Evolutionary conservation across 2,797 vertebrate genomes (phyloP).

Genomic region (Neosilurus hyrtlii): DNA sequence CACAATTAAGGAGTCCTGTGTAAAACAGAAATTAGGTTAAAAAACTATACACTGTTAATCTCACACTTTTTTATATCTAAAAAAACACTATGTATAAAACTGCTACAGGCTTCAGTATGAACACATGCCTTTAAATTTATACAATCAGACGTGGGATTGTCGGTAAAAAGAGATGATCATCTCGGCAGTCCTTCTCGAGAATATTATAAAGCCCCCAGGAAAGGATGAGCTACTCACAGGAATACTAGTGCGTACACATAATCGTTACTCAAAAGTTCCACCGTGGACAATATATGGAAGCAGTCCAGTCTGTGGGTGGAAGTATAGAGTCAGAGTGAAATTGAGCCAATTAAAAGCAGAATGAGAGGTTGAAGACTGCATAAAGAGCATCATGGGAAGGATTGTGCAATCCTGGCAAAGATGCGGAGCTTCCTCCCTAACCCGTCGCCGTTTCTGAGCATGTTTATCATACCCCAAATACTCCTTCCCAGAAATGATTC

Average conservation of each 20-base stretch:
- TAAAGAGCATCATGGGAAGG: conserved; percentile 36
- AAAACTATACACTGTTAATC: background rate
- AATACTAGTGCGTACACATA: background rate
- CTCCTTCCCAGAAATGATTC: conserved; percentile 16
- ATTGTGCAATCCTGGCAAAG: conserved; percentile 15
- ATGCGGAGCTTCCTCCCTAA: conserved; percentile 1
- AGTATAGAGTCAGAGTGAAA: background rate
- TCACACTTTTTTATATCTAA: too few species aligned
- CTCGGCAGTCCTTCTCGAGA: background rate
- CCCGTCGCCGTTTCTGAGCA: background rate
- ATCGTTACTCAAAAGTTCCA: background rate
- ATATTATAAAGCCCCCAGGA: background rate
- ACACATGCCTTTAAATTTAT: background rate
- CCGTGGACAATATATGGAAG: background rate
- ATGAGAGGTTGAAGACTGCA: background rate
- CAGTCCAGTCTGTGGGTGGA: conserved; percentile 30
- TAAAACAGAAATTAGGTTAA: background rate
- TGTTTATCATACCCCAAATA: conserved; percentile 1
- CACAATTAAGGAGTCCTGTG: conserved; percentile 89
- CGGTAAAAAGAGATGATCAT: background rate
- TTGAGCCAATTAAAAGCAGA: conserved; percentile 10
- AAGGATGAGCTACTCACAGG: background rate
- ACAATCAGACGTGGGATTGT: background rate
- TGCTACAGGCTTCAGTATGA: background rate
- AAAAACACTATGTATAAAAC: background rate